phyloP scores from a whole-genome alignment of 2,888 invertebrate genomes.

The Bembecia ichneumoniformis region DNA sequence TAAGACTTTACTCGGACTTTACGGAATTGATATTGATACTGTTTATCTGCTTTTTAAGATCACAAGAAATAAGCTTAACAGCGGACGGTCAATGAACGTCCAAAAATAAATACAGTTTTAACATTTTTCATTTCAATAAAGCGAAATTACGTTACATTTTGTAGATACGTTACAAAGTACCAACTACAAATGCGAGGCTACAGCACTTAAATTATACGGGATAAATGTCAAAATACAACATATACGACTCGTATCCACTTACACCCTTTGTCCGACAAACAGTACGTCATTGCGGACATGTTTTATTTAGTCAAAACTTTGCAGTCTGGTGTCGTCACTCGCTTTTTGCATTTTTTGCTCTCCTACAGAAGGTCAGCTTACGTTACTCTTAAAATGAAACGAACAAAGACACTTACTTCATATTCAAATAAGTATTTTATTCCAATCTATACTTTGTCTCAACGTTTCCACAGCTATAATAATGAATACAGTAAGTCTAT shows the following conservation, averaged over 20 bases:
- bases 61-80: too few species aligned
- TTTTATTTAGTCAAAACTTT: constrained; percentile 27
- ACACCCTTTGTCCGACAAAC: not conserved
- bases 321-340: constrained; percentile 18
- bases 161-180: not conserved
- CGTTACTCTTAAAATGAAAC: constrained; percentile 15
- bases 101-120: too few species aligned
- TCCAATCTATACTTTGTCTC: constrained; percentile 22
- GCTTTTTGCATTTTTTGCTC: constrained; percentile 26
- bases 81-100: too few species aligned
- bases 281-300: constrained; percentile 5
- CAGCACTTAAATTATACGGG: not conserved
- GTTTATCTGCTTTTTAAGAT: too few species aligned
- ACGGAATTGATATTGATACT: too few species aligned
- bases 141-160: not conserved
- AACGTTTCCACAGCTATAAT: not conserved
- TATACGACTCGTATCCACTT: not conserved
- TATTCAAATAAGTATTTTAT: constrained; percentile 13
- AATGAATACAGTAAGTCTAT: not conserved
- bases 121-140: too few species aligned
- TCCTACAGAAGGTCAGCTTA: constrained; percentile 21
- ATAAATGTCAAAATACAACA: not conserved
- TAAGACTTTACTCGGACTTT: too few species aligned
- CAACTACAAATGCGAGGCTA: not conserved
- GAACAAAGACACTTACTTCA: constrained; percentile 7